Evolutionary conservation across 2,888 invertebrate species (phyloP).

Genomic region (Eulithis prunata): DNA sequence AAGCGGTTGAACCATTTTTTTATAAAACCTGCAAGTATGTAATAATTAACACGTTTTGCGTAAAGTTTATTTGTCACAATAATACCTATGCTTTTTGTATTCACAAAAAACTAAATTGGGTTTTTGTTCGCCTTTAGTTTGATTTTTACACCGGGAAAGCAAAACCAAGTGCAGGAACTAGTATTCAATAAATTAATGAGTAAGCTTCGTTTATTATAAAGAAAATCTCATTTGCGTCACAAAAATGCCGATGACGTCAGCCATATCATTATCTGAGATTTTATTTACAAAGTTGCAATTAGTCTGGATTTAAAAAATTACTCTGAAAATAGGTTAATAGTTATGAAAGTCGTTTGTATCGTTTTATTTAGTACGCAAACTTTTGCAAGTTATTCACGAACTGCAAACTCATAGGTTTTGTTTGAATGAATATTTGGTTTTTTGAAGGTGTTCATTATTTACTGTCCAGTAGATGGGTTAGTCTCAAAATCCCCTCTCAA

Average conservation of each 20-base stretch:
- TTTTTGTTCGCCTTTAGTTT: too few relatives aligned
- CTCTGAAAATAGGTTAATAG: background rate
- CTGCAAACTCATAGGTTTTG: too few relatives aligned
- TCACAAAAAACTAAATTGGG: too few relatives aligned
- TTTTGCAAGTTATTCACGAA: background rate
- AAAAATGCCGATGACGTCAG: constrained; percentile 45
- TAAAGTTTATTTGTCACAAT: too few relatives aligned
- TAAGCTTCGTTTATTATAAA: constrained; percentile 44
- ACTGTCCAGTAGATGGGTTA: too few relatives aligned
- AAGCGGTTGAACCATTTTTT: too few relatives aligned
- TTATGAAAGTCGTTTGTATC: background rate
- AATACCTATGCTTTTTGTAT: too few relatives aligned
- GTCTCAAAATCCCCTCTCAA: too few relatives aligned
- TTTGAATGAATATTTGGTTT: too few relatives aligned
- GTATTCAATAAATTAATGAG: constrained; percentile 55
- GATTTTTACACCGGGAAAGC: background rate
- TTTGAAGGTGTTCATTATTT: too few relatives aligned
- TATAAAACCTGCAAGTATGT: too few relatives aligned
- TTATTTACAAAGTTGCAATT: constrained; percentile 42
- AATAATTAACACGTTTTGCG: too few relatives aligned
- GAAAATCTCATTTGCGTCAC: constrained; percentile 48
- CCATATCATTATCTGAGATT: constrained; percentile 21
- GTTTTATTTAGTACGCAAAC: background rate
- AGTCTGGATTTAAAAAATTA: constrained; percentile 15
- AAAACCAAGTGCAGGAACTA: background rate